Conservation (phyloP, 2,888 invertebrate species). For the Scaptomyza reducta region DNA sequence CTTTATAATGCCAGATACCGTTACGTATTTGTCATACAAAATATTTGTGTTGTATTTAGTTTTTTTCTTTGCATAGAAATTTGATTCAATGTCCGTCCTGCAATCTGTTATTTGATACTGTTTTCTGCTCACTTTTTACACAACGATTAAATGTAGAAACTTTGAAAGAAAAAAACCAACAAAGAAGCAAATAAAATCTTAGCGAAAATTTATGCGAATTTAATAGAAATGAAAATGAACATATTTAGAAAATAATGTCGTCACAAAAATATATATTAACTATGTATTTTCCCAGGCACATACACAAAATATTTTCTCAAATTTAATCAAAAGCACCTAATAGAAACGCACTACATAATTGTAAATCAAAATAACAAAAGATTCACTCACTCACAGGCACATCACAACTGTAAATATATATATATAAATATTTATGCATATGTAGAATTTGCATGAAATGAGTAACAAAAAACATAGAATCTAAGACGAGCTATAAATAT, state of each 20-base stretch:
- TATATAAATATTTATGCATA: conserved; percentile 4
- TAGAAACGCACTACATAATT: conserved; percentile 49
- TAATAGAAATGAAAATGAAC: conserved; percentile 45
- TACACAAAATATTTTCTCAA: conserved; percentile 46
- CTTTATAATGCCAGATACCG: conserved; percentile 18
- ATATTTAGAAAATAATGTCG: conserved; percentile 36
- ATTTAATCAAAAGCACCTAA: conserved; percentile 43
- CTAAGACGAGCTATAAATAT: conserved; percentile 55
- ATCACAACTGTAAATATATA: conserved; percentile 69
- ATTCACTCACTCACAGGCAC: conserved; percentile 35
- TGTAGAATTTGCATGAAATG: conserved; percentile 38
- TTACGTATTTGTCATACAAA: conserved; percentile 29
- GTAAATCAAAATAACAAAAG: conserved; percentile 48
- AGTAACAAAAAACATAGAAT: conserved; percentile 27
- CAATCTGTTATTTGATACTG: conserved; percentile 61
- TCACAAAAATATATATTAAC: conserved; percentile 12
- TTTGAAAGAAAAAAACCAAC: conserved; percentile 16
- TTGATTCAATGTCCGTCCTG: conserved; percentile 76
- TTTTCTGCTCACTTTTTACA: conserved; percentile 42
- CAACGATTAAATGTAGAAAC: conserved; percentile 34
- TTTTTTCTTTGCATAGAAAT: conserved; percentile 45
- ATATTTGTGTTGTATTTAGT: neutral
- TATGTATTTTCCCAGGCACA: conserved; percentile 43
- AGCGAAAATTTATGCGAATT: conserved; percentile 69
- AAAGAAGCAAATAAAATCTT: conserved; percentile 29